Percentiles rank a stretch among this genome's conserved stretches.
phyloP scores from a whole-genome alignment of 2,113 vertebrate genomes.

The Phylloscopus trochiloides region DNA sequence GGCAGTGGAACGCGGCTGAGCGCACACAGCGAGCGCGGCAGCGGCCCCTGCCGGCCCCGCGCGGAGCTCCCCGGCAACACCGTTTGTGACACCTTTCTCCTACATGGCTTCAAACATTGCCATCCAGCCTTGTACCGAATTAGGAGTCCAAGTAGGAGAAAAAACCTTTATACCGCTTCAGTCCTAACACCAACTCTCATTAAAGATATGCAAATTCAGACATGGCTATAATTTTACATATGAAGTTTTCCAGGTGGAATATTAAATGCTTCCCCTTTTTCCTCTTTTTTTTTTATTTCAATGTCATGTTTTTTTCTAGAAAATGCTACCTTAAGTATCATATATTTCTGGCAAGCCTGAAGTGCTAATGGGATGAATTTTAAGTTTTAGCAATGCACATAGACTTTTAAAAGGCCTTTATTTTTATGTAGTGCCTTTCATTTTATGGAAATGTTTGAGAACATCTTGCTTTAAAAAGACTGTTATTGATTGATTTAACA shows the following conservation, averaged over 20 bases:
- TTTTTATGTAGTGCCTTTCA: not conserved
- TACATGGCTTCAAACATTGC: not conserved
- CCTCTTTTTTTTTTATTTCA: not conserved
- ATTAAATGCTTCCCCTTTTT: not conserved
- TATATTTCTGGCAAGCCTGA: not conserved
- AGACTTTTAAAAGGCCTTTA: not conserved
- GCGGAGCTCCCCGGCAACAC: not conserved
- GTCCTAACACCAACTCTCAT: not conserved
- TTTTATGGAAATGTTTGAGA: not conserved
- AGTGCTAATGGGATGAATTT: not conserved
- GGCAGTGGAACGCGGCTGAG: rapidly evolving
- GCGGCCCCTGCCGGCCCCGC: not conserved
- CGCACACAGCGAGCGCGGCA: not conserved
- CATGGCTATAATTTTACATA: not conserved
- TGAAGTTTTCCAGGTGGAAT: not conserved
- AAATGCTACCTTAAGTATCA: not conserved
- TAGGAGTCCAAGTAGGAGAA: rapidly evolving
- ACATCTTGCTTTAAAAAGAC: not conserved
- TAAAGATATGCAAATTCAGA: not conserved
- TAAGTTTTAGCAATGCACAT: not conserved
- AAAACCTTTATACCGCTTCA: not conserved
- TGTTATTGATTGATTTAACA: not conserved
- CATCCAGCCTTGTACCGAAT: not conserved
- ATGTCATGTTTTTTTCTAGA: not conserved
- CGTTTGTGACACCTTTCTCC: rapidly evolving